Conservation (phyloP, 2,888 invertebrate genomes). For the Theristus sp. region DNA sequence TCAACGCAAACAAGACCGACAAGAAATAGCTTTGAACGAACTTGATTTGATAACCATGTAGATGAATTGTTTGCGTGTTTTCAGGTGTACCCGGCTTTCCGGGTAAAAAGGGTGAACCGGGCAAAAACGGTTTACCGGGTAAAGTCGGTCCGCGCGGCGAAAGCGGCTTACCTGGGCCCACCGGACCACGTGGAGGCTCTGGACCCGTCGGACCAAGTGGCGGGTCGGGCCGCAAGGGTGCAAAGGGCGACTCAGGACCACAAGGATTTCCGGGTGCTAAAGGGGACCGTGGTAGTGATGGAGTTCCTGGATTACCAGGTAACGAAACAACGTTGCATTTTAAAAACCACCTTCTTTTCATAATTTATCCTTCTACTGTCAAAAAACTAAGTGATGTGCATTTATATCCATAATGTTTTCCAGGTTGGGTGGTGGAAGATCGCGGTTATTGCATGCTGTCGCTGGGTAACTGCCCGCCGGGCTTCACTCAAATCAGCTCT, state of each 20-base stretch:
- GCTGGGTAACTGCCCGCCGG: conserved; percentile 21
- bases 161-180: background rate
- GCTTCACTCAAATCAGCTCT: conserved; percentile 17
- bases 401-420: too few relatives aligned
- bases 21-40: background rate
- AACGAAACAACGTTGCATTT: too few relatives aligned
- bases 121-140: background rate
- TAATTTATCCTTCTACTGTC: too few relatives aligned
- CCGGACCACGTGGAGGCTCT: background rate
- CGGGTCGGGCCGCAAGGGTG: background rate
- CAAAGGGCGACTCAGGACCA: background rate
- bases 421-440: conserved; percentile 21
- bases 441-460: conserved; percentile 21
- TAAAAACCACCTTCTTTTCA: too few relatives aligned
- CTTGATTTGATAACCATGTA: background rate
- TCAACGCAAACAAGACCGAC: background rate
- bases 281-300: conserved; percentile 6
- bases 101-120: background rate
- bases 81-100: background rate
- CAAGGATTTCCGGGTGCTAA: conserved; percentile 6
- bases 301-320: conserved; percentile 5
- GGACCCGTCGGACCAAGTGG: background rate
- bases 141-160: background rate
- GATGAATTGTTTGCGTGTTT: background rate
- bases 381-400: too few relatives aligned